These are phyloP conservation scores for Danaus chrysippus DNA, from an alignment of 2,888 invertebrate species.

Conservation along the genomic window DNA sequence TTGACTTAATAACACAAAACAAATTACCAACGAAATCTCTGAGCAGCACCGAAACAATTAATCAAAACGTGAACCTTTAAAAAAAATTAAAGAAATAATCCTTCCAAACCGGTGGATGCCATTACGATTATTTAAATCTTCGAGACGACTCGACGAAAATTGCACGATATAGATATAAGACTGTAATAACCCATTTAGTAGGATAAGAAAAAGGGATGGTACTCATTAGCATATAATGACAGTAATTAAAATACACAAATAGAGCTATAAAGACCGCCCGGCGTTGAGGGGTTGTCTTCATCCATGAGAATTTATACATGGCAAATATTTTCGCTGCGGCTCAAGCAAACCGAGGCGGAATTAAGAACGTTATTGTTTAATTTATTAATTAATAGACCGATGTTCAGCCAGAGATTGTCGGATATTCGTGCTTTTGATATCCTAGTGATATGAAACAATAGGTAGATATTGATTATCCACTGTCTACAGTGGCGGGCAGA, in stretches of 20 bases:
- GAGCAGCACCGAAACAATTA: constrained; percentile 62
- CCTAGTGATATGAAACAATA: not conserved
- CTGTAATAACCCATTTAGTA: constrained; percentile 76
- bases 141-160: constrained; percentile 63
- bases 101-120: constrained; percentile 47
- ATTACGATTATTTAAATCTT: constrained; percentile 76
- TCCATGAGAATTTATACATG: constrained; percentile 75
- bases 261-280: constrained; percentile 80
- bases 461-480: too few species aligned
- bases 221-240: constrained; percentile 83
- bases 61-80: constrained; percentile 60
- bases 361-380: constrained; percentile 74
- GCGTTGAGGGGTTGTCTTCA: constrained; percentile 78
- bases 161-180: constrained; percentile 71
- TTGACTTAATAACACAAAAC: constrained; percentile 73
- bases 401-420: constrained; percentile 58
- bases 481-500: too few species aligned
- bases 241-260: constrained; percentile 86
- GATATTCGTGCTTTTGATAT: constrained; percentile 30
- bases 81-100: constrained; percentile 63
- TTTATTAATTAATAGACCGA: constrained; percentile 76
- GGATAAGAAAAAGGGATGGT: constrained; percentile 80
- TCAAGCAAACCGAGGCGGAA: constrained; percentile 56
- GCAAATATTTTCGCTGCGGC: constrained; percentile 75
- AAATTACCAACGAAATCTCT: constrained; percentile 65